Evolutionary conservation across 2,113 vertebrate species (phyloP).

Genomic region (Gallinago jamesoni): DNA sequence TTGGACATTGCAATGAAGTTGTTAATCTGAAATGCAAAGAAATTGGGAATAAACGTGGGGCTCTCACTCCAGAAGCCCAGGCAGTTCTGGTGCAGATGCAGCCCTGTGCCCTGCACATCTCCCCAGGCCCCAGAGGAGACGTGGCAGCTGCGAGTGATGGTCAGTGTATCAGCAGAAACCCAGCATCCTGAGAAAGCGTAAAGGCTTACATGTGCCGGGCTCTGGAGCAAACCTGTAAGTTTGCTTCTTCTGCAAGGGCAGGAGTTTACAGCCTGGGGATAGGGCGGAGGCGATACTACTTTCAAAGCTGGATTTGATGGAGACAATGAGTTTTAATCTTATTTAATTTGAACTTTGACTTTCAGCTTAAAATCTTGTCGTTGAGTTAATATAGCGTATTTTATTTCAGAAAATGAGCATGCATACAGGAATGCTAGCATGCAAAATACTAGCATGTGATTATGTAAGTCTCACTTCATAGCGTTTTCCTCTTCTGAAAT

Average conservation of each 20-base stretch:
- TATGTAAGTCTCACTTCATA: neutral
- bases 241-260: neutral
- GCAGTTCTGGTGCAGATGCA: neutral
- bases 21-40: neutral
- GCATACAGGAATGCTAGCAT: neutral
- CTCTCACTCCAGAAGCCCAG: neutral
- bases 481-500: neutral
- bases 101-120: neutral
- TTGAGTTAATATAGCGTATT: neutral
- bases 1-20: neutral
- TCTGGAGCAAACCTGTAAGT: neutral
- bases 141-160: neutral
- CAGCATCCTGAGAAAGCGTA: neutral
- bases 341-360: neutral
- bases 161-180: neutral
- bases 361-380: neutral
- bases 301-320: neutral
- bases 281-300: neutral
- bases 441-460: neutral
- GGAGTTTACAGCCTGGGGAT: neutral
- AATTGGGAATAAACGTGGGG: neutral
- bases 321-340: neutral
- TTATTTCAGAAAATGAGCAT: neutral
- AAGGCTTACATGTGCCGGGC: neutral
- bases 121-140: accelerated